Evolutionary conservation across 2,797 vertebrate species (phyloP), one percentile per base, ranked within the genome.

Genomic region (Xiphophorus birchmanni): DNA sequence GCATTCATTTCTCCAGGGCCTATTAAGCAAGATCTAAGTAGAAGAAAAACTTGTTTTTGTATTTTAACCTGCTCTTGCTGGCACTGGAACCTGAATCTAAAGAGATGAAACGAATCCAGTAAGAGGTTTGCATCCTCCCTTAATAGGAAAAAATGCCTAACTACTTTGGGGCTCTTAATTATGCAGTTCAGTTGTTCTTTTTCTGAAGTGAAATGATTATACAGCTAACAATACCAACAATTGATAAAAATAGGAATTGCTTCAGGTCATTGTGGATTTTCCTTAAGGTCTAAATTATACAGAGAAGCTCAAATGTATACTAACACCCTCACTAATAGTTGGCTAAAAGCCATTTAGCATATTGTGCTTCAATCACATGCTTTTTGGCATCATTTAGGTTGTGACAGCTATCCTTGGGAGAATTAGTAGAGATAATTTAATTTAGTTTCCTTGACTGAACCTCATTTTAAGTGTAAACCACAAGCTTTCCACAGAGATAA

Each of bases 11-110:
- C 50, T 76, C 75, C 18, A 5, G 67, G 67, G 35, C 65, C 35
- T 60, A 29, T 48, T 60, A 50, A 73, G 42, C 29, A 15, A 81
- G 13, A 40, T 18, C 12, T 72, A 44, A 40, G 52, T 48, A 21
- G 50, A 58, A 76, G 40, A 80, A 47, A 76, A 40, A 52, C 32
- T 9, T 73, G 29, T 60, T 79, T 72, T 47, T 56, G 40, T 60
- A 12, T 78, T 47, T 56, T 21, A 52, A 80, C 58, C 54, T 65
- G 44, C 47, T 74, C 56, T 32, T 45, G 67, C 11, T 71, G 67
- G 67, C 45, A 2, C 23, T 71, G 37, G 65, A 32, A 69, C 10
- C 37, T 69, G 42, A 71, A 44, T 44, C 67, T 71, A 44, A 71
- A n/a, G 23, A 45, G 37, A 71, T 44, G 1, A 45, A 71, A 67